Conservation (phyloP, 2,113 vertebrate genomes). For the Varanus komodoensis region DNA sequence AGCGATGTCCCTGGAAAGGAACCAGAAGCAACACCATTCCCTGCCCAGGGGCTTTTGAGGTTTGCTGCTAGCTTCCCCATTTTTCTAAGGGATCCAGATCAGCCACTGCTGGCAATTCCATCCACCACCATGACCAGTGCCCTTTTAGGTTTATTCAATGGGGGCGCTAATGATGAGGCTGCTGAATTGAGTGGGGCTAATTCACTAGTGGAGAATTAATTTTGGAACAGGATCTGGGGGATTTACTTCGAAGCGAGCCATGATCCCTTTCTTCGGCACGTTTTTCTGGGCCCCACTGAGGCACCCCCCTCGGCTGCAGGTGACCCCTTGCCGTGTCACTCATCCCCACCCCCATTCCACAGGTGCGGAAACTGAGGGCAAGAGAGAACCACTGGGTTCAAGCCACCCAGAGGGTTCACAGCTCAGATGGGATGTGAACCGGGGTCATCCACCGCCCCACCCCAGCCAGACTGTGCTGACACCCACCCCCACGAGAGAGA, state of each 20-base stretch:
- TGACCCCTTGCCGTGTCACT: neutral
- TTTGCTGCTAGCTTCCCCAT: neutral
- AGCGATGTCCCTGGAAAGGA: no score
- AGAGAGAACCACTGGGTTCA: neutral
- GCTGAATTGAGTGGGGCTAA: no score
- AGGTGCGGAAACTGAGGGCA: neutral
- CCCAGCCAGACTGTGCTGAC: neutral
- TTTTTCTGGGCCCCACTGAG: neutral
- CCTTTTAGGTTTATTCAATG: no score
- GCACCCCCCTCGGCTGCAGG: no score
- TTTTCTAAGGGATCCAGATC: neutral
- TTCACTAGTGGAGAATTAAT: no score
- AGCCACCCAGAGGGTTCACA: neutral
- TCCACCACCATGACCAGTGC: no score
- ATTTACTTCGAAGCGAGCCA: neutral
- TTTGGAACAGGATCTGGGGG: no score
- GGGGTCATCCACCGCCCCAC: neutral
- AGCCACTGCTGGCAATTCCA: neutral
- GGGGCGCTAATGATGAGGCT: no score
- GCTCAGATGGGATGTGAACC: neutral
- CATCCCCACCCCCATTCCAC: neutral
- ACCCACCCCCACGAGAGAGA: neutral
- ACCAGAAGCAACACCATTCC: no score
- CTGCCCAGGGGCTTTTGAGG: no score
- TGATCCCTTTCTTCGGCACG: neutral